These are phyloP conservation scores for Hanleya hanleyi DNA, from an alignment of 2,888 invertebrate species.

Conservation along the genomic window DNA sequence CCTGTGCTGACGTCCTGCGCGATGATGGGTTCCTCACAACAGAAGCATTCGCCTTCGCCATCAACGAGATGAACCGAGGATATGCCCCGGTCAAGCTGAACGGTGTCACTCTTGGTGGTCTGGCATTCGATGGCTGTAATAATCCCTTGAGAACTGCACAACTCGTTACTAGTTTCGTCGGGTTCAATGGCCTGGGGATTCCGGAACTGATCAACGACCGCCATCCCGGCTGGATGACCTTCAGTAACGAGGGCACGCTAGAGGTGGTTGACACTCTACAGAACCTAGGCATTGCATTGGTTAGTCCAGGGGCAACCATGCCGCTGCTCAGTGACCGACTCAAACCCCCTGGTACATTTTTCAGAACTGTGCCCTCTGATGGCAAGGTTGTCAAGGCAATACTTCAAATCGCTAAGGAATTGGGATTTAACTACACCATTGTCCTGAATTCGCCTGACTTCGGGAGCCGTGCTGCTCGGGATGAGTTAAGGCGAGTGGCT, in stretches of 20 bases:
- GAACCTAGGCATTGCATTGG: conserved; percentile 75
- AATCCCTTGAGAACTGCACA: conserved; percentile 51
- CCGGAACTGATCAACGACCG: conserved; percentile 18
- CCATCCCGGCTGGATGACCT: conserved; percentile 58
- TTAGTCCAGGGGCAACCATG: conserved; percentile 61
- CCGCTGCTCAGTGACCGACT: conserved; percentile 52
- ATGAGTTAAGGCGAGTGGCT: conserved; percentile 45
- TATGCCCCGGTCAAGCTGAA: conserved; percentile 41
- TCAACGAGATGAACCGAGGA: conserved; percentile 56
- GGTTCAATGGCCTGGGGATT: not conserved
- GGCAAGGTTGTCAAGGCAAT: conserved; percentile 52
- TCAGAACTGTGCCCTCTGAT: conserved; percentile 64
- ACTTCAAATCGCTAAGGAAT: conserved; percentile 50
- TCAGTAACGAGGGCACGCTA: conserved; percentile 59
- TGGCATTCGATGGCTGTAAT: conserved; percentile 66
- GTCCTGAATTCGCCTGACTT: conserved; percentile 59
- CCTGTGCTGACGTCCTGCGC: conserved; percentile 50
- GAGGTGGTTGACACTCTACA: conserved; percentile 50
- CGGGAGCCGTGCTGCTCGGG: conserved; percentile 47
- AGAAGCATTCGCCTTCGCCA: conserved; percentile 63
- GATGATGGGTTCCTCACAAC: conserved; percentile 62
- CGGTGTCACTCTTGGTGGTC: conserved; percentile 56
- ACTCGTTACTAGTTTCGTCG: conserved; percentile 49
- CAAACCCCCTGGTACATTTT: conserved; percentile 52
- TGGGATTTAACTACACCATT: conserved; percentile 61